Evolutionary conservation across 1,140 invertebrate genomes (phyloP).

Genomic region (Ceratoteleas bidentatus): DNA sequence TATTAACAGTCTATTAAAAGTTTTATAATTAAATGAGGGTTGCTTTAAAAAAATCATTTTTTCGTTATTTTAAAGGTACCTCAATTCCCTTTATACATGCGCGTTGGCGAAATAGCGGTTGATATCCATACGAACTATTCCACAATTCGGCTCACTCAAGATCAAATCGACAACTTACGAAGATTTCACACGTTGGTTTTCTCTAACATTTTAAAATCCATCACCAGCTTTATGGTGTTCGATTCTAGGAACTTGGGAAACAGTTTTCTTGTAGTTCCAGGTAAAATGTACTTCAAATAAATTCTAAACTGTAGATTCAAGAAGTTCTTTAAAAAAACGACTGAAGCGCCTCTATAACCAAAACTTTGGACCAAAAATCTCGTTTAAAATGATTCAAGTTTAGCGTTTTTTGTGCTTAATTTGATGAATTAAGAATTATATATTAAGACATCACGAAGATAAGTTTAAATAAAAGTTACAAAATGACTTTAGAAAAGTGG

Average conservation of each 20-base stretch:
- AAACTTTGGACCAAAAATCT: too few species aligned
- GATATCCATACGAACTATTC: constrained; percentile 82
- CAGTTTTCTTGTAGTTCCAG: constrained; percentile 89
- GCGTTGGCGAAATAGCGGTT: constrained; percentile 90
- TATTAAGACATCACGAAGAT: too few species aligned
- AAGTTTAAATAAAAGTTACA: too few species aligned
- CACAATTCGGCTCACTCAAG: constrained; percentile 79
- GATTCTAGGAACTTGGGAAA: constrained; percentile 85
- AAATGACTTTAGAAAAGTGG: too few species aligned
- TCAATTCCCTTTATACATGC: constrained; percentile 92
- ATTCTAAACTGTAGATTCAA: too few species aligned
- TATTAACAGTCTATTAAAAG: too few species aligned
- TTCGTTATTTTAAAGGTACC: constrained; percentile 81
- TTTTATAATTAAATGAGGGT: too few species aligned
- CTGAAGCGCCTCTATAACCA: too few species aligned
- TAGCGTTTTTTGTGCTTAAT: too few species aligned
- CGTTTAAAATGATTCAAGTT: too few species aligned
- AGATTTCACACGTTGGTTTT: constrained; percentile 84
- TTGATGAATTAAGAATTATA: too few species aligned
- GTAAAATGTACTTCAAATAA: constrained; percentile 49
- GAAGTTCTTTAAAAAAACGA: too few species aligned
- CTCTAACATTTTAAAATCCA: constrained; percentile 87
- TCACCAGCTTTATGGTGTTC: constrained; percentile 90
- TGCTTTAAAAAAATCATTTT: background rate
- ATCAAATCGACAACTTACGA: constrained; percentile 83